phyloP scores from a whole-genome alignment of 2,888 invertebrate genomes.

The Eupeodes latifasciatus region DNA sequence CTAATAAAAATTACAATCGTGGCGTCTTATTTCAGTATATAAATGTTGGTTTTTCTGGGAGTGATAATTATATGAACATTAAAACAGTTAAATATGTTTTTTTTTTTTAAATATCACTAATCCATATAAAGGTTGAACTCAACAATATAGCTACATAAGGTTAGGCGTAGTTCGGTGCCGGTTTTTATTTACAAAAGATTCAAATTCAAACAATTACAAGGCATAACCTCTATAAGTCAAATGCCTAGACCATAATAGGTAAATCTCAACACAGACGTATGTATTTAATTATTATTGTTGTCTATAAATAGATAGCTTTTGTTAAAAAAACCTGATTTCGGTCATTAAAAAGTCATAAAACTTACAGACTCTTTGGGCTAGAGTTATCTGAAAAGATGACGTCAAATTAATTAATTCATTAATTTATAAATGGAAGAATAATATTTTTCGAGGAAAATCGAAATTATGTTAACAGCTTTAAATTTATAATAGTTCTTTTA shows the following conservation, averaged over 20 bases:
- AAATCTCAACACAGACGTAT: neutral
- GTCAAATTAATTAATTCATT: neutral
- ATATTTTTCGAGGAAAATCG: neutral
- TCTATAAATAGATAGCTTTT: neutral
- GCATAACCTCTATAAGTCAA: neutral
- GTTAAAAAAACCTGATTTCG: neutral
- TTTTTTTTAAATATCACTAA: no score
- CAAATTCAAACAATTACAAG: neutral
- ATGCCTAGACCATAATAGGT: neutral
- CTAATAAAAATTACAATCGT: neutral
- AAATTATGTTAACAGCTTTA: neutral
- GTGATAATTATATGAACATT: no score
- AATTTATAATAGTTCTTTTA: neutral
- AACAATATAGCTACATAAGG: no score
- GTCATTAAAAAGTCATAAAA: neutral
- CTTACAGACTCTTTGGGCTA: neutral
- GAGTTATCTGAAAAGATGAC: neutral
- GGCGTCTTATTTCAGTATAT: neutral
- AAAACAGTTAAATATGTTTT: no score
- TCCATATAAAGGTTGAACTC: no score
- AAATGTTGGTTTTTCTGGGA: neutral
- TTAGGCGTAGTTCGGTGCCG: neutral
- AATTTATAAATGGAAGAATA: neutral
- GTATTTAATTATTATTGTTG: neutral
- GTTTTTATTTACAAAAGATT: neutral